phyloP scores from a whole-genome alignment of 2,797 vertebrate genomes.

The Crocidura indochinensis region DNA sequence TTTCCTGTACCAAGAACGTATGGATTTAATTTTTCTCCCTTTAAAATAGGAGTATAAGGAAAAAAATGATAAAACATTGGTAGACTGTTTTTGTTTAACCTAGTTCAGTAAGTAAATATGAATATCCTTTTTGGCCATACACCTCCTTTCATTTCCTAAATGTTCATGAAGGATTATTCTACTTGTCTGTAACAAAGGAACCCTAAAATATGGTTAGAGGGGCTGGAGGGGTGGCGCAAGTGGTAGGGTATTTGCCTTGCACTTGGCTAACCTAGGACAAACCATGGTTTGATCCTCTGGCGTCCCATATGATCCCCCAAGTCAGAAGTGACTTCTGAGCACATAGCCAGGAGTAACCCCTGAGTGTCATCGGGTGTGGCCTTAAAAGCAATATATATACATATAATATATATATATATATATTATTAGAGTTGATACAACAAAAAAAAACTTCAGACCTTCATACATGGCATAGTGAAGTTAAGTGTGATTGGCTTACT shows the following conservation, averaged over 20 bases:
- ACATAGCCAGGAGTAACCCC: no score
- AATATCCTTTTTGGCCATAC: background rate
- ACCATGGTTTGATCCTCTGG: no score
- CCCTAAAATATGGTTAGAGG: no score
- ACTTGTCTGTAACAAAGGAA: no score
- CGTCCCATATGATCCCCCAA: no score
- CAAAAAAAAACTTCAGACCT: background rate
- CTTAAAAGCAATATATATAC: no score
- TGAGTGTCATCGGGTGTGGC: no score
- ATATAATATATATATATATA: no score
- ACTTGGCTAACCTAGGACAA: background rate
- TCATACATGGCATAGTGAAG: background rate
- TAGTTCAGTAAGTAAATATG: background rate
- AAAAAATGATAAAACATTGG: constrained; percentile 27
- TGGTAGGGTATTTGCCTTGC: background rate
- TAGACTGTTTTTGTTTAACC: constrained; percentile 9
- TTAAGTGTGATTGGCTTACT: background rate
- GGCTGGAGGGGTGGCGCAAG: no score
- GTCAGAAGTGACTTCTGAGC: no score
- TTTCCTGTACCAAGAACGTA: no score
- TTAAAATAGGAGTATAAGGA: background rate
- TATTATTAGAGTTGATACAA: background rate
- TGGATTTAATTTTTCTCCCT: no score
- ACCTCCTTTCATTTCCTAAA: constrained; percentile 1
- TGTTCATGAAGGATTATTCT: background rate